A percentile compares a stretch with the other conserved stretches of the same genome.
Evolutionary conservation across 2,888 invertebrate species (phyloP).

Genomic region (Laothoe populi): DNA sequence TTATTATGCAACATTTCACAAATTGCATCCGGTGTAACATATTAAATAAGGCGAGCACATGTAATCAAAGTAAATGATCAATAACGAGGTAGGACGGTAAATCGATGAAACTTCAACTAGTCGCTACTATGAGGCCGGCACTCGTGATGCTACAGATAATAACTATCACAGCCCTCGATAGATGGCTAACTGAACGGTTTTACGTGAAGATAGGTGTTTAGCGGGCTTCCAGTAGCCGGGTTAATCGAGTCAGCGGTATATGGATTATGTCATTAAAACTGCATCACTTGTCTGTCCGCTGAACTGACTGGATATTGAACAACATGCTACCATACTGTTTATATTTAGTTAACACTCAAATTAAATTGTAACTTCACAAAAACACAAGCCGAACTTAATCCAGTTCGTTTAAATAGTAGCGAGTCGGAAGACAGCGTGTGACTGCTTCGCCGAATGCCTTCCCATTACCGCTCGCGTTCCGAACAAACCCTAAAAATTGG

Average conservation of each 20-base stretch:
- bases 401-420: slow-evolving; percentile 46
- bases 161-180: slow-evolving; percentile 61
- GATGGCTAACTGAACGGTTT: slow-evolving; percentile 49
- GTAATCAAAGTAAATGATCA: slow-evolving; percentile 63
- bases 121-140: slow-evolving; percentile 42
- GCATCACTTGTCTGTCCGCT: slow-evolving; percentile 69
- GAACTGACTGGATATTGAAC: slow-evolving; percentile 70
- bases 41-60: slow-evolving; percentile 42
- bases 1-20: slow-evolving; percentile 56
- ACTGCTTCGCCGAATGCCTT: slow-evolving; percentile 63
- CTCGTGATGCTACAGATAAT: slow-evolving; percentile 59
- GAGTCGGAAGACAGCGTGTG: slow-evolving; percentile 64
- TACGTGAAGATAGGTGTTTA: slow-evolving; percentile 69
- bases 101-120: slow-evolving; percentile 59
- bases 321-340: slow-evolving; percentile 28
- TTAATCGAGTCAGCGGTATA: slow-evolving; percentile 78
- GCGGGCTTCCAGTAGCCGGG: slow-evolving; percentile 60
- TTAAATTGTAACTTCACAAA: slow-evolving; percentile 34
- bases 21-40: slow-evolving; percentile 50
- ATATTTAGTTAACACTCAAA: slow-evolving; percentile 27
- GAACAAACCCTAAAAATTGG: slow-evolving; percentile 62
- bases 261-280: slow-evolving; percentile 81
- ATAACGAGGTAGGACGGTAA: slow-evolving; percentile 55
- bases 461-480: slow-evolving; percentile 69
- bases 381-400: slow-evolving; percentile 50